Conservation (phyloP, 2,888 invertebrate species). For the Agrotis exclamationis region DNA sequence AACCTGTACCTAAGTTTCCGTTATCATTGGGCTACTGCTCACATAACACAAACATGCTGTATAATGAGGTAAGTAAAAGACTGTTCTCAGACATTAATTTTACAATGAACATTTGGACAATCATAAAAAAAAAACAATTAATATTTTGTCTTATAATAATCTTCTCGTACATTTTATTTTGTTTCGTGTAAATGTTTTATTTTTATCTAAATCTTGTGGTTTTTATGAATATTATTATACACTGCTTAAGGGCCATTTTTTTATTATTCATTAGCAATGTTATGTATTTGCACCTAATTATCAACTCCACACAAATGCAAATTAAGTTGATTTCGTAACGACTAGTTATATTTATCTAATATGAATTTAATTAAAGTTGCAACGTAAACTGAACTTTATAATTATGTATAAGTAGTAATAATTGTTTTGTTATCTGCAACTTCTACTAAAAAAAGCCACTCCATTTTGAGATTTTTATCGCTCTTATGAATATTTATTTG, state of each 20-base stretch:
- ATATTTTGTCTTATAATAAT: too few species aligned
- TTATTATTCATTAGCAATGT: background rate
- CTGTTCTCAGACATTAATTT: constrained; percentile 5
- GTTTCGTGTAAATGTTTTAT: background rate
- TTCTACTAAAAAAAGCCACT: too few species aligned
- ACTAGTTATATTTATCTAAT: background rate
- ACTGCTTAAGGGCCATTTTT: background rate
- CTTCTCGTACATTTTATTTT: background rate
- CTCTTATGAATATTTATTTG: too few species aligned
- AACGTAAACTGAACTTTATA: background rate
- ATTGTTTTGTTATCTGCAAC: too few species aligned
- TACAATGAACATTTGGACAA: background rate
- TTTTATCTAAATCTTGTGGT: too few species aligned
- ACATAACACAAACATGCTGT: background rate
- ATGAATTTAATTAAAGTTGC: background rate
- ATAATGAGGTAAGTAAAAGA: background rate
- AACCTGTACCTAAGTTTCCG: too few species aligned
- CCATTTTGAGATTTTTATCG: too few species aligned
- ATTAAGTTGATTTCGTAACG: background rate
- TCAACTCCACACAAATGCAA: background rate
- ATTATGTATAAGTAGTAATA: too few species aligned
- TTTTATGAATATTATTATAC: too few species aligned
- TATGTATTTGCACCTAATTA: background rate
- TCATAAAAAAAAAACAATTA: background rate
- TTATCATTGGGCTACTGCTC: too few species aligned